Evolutionary conservation across 2,888 invertebrate genomes (phyloP).

Genomic region (Arenicola marina): DNA sequence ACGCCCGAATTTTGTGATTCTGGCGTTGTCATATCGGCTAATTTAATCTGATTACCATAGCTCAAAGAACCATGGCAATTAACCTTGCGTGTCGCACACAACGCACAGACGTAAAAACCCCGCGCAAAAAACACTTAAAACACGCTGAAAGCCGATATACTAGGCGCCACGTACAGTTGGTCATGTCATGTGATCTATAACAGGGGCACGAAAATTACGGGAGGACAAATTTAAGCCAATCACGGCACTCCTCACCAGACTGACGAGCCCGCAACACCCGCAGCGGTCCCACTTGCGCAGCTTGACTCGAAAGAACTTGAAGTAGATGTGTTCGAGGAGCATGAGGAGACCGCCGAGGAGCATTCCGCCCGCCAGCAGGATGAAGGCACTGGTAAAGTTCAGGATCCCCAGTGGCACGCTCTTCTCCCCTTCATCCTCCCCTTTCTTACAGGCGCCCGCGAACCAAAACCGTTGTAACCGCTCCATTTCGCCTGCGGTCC

Average conservation of each 20-base stretch:
- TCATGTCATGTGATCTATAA: too few relatives aligned
- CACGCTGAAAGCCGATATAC: too few relatives aligned
- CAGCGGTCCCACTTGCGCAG: slow-evolving; percentile 71
- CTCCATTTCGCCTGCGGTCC: slow-evolving; percentile 79
- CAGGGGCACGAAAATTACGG: too few relatives aligned
- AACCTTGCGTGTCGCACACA: too few relatives aligned
- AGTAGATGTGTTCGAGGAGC: slow-evolving; percentile 90
- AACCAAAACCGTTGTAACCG: slow-evolving; percentile 90
- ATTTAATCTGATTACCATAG: too few relatives aligned
- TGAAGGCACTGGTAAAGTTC: slow-evolving; percentile 96
- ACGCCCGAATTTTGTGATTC: too few relatives aligned
- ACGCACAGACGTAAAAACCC: too few relatives aligned
- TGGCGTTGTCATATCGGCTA: too few relatives aligned
- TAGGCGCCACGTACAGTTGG: too few relatives aligned
- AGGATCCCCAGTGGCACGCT: slow-evolving; percentile 64
- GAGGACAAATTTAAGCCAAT: not conserved
- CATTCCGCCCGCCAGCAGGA: slow-evolving; percentile 93
- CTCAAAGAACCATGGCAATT: too few relatives aligned
- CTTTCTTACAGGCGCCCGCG: slow-evolving; percentile 92
- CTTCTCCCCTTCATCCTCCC: slow-evolving; percentile 78
- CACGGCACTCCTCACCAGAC: slow-evolving; percentile 81
- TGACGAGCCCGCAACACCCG: slow-evolving; percentile 92
- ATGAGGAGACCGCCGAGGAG: slow-evolving; percentile 85
- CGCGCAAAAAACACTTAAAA: too few relatives aligned
- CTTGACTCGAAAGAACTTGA: slow-evolving; percentile 71